These are phyloP conservation scores for Mixornis gularis DNA, from an alignment of 2,113 vertebrate genomes.

Conservation along the genomic window DNA sequence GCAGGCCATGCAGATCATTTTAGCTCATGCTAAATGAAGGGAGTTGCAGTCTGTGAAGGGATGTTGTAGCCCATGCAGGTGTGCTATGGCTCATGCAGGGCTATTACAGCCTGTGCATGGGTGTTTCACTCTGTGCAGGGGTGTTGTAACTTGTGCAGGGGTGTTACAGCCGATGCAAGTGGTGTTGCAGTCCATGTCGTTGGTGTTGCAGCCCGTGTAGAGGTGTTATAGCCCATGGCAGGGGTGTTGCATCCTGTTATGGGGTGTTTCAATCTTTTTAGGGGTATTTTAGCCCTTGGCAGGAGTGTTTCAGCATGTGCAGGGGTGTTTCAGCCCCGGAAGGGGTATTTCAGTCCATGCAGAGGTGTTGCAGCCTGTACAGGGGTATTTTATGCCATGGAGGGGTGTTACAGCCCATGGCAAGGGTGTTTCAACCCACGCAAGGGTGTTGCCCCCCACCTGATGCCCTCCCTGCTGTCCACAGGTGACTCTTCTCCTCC, in stretches of 20 bases:
- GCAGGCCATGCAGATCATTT: background rate
- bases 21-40: background rate
- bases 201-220: background rate
- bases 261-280: background rate
- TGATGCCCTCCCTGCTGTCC: background rate
- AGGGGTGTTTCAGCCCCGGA: background rate
- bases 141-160: rapidly evolving
- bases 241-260: background rate
- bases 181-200: rapidly evolving
- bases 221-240: background rate
- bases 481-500: constrained; percentile 19
- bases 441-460: rapidly evolving
- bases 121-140: no score
- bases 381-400: rapidly evolving
- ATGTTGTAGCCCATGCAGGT: background rate
- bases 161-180: rapidly evolving
- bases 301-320: rapidly evolving
- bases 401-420: rapidly evolving
- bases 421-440: background rate
- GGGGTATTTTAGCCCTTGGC: background rate
- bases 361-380: rapidly evolving
- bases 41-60: background rate
- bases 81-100: rapidly evolving
- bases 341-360: rapidly evolving
- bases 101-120: rapidly evolving